Base-by-base conservation (phyloP, 2,113 vertebrate genomes). In the Zosterops borbonicus region DNA sequence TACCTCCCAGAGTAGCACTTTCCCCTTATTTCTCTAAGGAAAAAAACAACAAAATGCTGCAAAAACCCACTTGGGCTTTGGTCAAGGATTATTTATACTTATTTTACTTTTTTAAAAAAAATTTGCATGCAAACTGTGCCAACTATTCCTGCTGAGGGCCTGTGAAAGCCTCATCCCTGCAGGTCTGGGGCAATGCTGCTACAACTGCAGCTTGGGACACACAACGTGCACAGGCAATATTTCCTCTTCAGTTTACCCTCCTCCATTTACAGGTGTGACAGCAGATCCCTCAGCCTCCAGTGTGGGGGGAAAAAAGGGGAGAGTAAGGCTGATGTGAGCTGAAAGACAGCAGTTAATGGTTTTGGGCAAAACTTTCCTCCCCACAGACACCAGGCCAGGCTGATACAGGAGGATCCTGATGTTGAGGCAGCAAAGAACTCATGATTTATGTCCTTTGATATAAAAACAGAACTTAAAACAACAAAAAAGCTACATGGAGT, bases 201-300 rank as follows among this genome's bases (percentile, higher is more conserved):
- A 20, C 20, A 56, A 3, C 17, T 21, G n/a, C 41, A 35, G 4
- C 44, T 3, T 4, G 37, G 46, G 60, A 25, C 37, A 35, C 22
- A 23, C 18, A 39, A 46, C 13, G 7, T 1, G 11, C 18, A 23
- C 12, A 35, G 27, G n/a, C 55, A 52, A 0, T 2, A 21, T 1
- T 18, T 24, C 46, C 53, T 41, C 31, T 17, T 15, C 52, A 37
- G 6, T 1, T 13, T 0, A 14, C 9, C n/a, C 63, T 28, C n/a
- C 19, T 22, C 47, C n/a, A 25, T 5, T 67, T 3, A 2, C 0
- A 80, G 39, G 3, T 11, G 33, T 25, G 33, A 5, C 11, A 62
- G 60, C 62, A 37, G 2, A 9, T 0, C 21, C 18, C 29, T 22
- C 65, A 49, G 50, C 3, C 47, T 46, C 56, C 39, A 33, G 47